Conservation (phyloP, 2,113 vertebrate species). For the Sceloporus undulatus region DNA sequence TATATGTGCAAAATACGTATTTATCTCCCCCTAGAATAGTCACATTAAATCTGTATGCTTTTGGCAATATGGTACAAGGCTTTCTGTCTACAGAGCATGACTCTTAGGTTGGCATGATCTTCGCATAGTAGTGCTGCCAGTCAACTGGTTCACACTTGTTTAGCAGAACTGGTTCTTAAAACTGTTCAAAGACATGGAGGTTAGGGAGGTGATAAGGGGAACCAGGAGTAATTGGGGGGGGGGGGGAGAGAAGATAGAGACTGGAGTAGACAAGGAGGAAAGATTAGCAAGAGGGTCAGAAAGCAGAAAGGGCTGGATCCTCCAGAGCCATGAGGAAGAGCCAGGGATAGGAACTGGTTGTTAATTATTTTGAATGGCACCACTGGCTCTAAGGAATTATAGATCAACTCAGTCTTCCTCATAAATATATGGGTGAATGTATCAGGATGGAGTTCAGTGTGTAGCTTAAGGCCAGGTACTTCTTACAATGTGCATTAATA, state of each 20-base stretch:
- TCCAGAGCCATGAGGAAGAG: no score
- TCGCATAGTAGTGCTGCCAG: neutral
- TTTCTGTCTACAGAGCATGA: neutral
- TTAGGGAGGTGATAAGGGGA: no score
- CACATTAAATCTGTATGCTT: neutral
- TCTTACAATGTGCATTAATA: neutral
- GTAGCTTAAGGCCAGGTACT: neutral
- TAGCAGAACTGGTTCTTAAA: no score
- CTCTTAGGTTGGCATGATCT: neutral
- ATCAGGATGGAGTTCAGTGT: neutral
- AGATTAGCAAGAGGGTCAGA: no score
- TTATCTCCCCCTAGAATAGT: neutral
- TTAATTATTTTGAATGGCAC: neutral
- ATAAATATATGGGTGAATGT: neutral
- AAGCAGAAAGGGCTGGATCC: no score
- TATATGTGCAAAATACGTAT: neutral
- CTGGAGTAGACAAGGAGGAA: no score
- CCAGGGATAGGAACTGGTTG: no score
- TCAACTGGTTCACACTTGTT: no score
- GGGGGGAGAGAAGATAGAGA: no score
- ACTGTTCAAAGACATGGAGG: no score
- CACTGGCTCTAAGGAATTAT: neutral
- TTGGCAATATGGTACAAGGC: neutral
- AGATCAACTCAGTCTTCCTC: no score
- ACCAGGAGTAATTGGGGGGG: no score